Base-by-base conservation (phyloP, 2,888 invertebrate species). In the Hemicrepidius hirtus region DNA sequence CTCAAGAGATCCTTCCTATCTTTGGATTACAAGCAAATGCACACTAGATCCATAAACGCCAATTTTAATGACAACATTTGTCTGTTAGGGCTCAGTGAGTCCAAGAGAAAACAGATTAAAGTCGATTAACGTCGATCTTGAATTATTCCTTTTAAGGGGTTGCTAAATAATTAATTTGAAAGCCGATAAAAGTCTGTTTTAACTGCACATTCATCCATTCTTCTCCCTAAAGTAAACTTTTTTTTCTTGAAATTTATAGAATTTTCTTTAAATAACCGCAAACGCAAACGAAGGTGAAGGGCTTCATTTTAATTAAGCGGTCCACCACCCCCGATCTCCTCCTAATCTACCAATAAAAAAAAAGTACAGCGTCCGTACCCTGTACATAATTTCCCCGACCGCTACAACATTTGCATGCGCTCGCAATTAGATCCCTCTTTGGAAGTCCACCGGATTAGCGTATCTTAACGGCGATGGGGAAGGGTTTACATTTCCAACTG, bases 381-480 rank as follows among this genome's bases (percentile, higher is more conserved):
- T 21, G 49, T 59, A 63, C 49, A 50, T 53, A 63, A 71, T 63
- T 65, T 71, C 71, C 57, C 55, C 41, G 57, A 70, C 70, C 70
- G 70, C 70, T 65, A 65, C 70, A 70, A 64, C 49, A 70, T 70
- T 70, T 70, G 70, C 70, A 70, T 70, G 70, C 70, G 44, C 49
- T 70, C 70, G 70, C 70, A 70, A 70, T 70, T 70, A 70, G 70
- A 70, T 70, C 70, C 64, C 70, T 70, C 64, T 70, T 57, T 64
- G 57, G 46, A 65, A 57, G 49, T 70, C 60, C 55, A 57, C 55
- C 46, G 70, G 70, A 70, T 70, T 70, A 70, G 59, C 64, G 57
- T 69, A 66, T 66, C 66, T 66, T 66, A 57, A 44, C 24, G 50
- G 50, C 35, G 18, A 28, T 21, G 53, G 20, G 57, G 57, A 57